Evolutionary conservation across 2,888 invertebrate genomes (phyloP).

Genomic region (Acleris emargana): DNA sequence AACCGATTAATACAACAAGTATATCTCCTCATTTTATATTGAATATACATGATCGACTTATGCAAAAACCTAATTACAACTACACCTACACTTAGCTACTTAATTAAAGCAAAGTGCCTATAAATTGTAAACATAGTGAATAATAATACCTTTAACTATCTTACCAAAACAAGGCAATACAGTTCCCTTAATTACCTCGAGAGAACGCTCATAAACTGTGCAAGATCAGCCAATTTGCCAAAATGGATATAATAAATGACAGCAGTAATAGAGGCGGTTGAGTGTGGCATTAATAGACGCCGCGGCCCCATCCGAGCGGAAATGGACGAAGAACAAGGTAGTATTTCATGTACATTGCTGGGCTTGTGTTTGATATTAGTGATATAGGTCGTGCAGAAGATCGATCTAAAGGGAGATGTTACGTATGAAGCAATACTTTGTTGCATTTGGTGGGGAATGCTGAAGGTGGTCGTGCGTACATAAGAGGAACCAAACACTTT

Average conservation of each 20-base stretch:
- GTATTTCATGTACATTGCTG: conserved; percentile 24
- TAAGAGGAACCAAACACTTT: no score
- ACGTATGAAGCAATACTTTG: background rate
- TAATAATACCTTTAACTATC: conserved; percentile 36
- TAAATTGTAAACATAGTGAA: conserved; percentile 32
- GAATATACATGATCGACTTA: background rate
- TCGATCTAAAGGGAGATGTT: background rate
- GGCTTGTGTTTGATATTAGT: background rate
- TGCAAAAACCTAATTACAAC: background rate
- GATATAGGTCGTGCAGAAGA: background rate
- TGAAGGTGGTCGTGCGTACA: no score
- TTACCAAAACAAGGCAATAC: conserved; percentile 42
- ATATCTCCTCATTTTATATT: no score
- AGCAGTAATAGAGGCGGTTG: conserved; percentile 81
- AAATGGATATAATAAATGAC: conserved; percentile 83
- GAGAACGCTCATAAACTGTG: conserved; percentile 46
- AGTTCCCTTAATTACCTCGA: conserved; percentile 55
- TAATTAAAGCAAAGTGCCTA: conserved; percentile 31
- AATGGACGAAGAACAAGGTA: conserved; percentile 11
- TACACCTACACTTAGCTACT: background rate
- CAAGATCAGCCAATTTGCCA: conserved; percentile 79
- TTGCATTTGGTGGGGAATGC: background rate
- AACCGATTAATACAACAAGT: no score
- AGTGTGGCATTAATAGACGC: conserved; percentile 82
- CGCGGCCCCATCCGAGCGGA: conserved; percentile 19